Conservation (phyloP, 2,797 vertebrate species). For the Alectoris magna region DNA sequence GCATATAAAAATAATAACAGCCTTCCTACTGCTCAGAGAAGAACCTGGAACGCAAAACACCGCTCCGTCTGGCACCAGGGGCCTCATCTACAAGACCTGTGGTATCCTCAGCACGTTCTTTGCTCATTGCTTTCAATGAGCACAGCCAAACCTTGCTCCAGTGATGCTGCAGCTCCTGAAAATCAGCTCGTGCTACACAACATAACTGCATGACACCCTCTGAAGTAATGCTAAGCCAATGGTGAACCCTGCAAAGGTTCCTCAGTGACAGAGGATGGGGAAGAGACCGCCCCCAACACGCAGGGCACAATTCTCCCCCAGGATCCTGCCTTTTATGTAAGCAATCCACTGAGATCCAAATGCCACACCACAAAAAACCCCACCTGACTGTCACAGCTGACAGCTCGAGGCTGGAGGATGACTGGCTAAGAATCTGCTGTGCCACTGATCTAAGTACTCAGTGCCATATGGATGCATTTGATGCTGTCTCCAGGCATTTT, state of each 20-base stretch:
- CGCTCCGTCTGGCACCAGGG: not conserved
- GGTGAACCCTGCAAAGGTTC: not conserved
- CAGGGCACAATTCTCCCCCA: not conserved
- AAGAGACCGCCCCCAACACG: not conserved
- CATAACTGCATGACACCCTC: accelerated
- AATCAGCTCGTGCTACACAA: not conserved
- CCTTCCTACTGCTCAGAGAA: not conserved
- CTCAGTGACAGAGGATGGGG: not conserved
- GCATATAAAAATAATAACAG: not conserved
- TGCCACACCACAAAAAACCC: not conserved
- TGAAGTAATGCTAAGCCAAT: accelerated
- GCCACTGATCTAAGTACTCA: constrained; percentile 1
- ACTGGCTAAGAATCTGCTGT: not conserved
- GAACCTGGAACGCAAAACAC: not conserved
- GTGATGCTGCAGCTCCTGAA: not conserved
- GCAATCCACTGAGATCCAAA: not conserved
- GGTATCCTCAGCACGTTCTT: not conserved
- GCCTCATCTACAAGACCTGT: not conserved
- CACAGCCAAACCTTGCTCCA: not conserved
- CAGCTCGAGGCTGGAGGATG: not conserved
- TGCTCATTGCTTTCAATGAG: not conserved
- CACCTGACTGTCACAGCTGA: not conserved
- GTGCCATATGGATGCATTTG: not conserved
- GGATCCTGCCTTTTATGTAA: not conserved
- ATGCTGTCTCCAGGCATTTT: not conserved